Base-by-base conservation (phyloP, 2,797 vertebrate species). In the Microctenopoma lineatum region DNA sequence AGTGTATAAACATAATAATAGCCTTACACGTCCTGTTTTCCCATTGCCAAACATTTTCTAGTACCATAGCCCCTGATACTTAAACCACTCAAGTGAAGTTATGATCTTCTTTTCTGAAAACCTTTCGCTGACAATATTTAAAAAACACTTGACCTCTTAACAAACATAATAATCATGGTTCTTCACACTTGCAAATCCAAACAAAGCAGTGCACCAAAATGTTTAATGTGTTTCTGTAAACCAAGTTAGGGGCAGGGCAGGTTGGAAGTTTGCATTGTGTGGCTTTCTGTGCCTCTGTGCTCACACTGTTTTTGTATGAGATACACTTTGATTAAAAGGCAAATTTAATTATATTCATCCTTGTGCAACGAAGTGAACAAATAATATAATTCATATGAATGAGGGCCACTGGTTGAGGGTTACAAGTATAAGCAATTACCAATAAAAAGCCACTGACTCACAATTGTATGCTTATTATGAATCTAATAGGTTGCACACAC, bases 391-490 rank as follows among this genome's bases (percentile, higher is more conserved):
- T 77, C 5, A 63, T 39, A 39, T 61, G 63, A 75, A 62, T 79
- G 73, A 83, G 77, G 61, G 69, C 63, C 26, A n/a, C 58, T 69
- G 73, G 52, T 77, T 79, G 59, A 73, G 66, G 52, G 46, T 70
- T 73, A 75, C 63, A 80, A 80, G 82, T 77, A 57, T 75, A 75
- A 70, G 50, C 66, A 74, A 65, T 65, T 72, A 75, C 60, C 70
- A 70, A 77, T 81, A 75, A 80, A 72, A 73, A 81, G 51, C 39
- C 34, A 44, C 44, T 66, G 41, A 79, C 41, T 79, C 71, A 80
- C 64, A 66, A 63, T 66, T 65, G 67, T 81, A 84, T 80, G 41
- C 77, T 68, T 75, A 68, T 79, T 79, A 73, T 81, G 50, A 61
- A 58, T 72, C n/a, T 75, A 82, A 81, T 74, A 41, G 71, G 57